Evolutionary conservation across 2,888 invertebrate species (phyloP), one percentile per base, ranked within the genome.

Genomic region (Cheilosia vulpina): DNA sequence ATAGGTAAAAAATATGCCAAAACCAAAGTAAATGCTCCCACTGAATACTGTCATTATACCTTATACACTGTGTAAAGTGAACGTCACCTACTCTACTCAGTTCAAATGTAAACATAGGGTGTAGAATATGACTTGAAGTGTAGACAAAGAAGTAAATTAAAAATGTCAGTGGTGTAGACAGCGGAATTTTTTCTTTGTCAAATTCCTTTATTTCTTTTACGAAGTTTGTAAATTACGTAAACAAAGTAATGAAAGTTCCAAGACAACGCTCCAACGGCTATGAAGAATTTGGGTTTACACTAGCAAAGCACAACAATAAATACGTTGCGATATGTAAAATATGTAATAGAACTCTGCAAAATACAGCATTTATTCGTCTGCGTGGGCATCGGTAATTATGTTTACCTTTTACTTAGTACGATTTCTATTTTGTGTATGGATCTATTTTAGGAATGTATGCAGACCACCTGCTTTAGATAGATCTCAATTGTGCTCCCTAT

Each of bases 321-420:
- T 77, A 52, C 19, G 34, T 77, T 45, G 77, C 77, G 15, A 24
- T 62, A 43, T 77, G 77, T 34, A n/a, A 15, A 45, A 17, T 77
- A 4, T 77, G 77, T 19, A 69, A 69, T 11, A 31, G 60, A 55
- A 45, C 60, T 38, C 43, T 77, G 1, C 69, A 69, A 3, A 77
- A 77, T 27, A 77, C 77, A 47, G 77, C 77, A 9, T 77, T 62
- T 38, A 31, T 53, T 17, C 77, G 77, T 7, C 31, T 77, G 0
- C 60, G 34, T 24, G 68, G 77, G 2, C 77, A 77, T 53, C 52
- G 77, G 77, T 77, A 47, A 19, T 27, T 45, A 34, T 45, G 4
- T 45, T 17, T 45, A 21, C 15, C 7, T 31, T n/a, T n/a, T n/a
- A 41, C 1, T 27, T 38, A 13, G 3, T 3, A 0, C 21, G n/a